Evolutionary conservation across 2,888 invertebrate species (phyloP), one percentile per base, ranked within the genome.

Genomic region (Drosophila subquinaria): DNA sequence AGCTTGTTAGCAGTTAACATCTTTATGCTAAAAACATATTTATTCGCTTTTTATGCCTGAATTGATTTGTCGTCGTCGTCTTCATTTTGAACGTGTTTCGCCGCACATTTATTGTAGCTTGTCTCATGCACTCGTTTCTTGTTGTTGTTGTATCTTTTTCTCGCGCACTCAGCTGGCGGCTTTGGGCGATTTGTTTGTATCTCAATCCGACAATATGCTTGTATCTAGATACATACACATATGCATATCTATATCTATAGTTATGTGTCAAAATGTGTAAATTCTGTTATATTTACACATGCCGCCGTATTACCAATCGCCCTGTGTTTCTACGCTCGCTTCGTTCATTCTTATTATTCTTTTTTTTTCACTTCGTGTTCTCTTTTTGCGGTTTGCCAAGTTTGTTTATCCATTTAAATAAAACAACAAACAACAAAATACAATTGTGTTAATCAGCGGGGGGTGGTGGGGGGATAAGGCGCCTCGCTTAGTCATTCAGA

Each of bases 31-130:
- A 90, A 90, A 90, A 85, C 79, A 81, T 88, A 90, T 84, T 88
- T 88, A 90, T 84, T 86, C 89, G 79, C 86, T 90, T 86, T 90
- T 82, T 81, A 86, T 83, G 91, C 90, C 82, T 90, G 88, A 90
- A 86, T 90, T 89, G 88, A 89, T 87, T 87, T 85, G 89, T 86
- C 89, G 88, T 40, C 23, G 51, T 40, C 23, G 51, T 59, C 88
- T 88, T 76, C 89, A 76, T 78, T 80, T 82, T 74, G 66, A 80
- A 71, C 80, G 73, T 72, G 76, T 84, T 82, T 80, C 78, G 55
- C 67, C 61, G 53, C 74, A 73, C 82, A 79, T 81, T 85, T 85
- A 81, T 81, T 82, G 79, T 81, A 59, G 70, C 75, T 82, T 71
- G 66, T 65, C 62, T 60, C 55, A 69, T 42, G 48, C 43, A 45